A percentile compares a stretch with the other conserved stretches of the same genome.
These are phyloP conservation scores for Gymnoscopelus microlampas DNA, from an alignment of 2,797 vertebrate species.

Conservation along the genomic window DNA sequence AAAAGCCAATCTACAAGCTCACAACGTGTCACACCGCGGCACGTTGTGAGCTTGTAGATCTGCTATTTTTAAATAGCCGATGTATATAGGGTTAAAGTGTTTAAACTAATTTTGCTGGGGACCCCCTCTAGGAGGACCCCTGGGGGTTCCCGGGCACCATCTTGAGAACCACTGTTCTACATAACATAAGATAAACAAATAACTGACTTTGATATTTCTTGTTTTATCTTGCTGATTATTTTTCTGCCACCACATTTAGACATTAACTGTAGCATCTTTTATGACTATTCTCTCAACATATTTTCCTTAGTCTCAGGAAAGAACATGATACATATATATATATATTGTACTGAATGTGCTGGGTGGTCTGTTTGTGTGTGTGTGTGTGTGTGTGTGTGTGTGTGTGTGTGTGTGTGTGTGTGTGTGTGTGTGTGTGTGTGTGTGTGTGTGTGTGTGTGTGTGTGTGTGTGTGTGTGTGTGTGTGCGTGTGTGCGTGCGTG, in stretches of 20 bases:
- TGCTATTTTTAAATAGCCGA: too few relatives aligned
- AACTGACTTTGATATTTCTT: conserved; percentile 47
- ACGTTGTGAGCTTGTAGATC: too few relatives aligned
- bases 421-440: neutral
- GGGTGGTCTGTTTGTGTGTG: too few relatives aligned
- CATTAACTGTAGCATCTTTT: conserved; percentile 25
- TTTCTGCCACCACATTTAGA: conserved; percentile 21
- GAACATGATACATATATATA: conserved; percentile 5
- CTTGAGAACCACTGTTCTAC: neutral
- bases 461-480: neutral
- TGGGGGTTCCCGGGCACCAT: too few relatives aligned
- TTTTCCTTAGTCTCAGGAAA: conserved; percentile 39
- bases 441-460: neutral
- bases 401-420: neutral
- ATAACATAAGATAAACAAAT: conserved; percentile 29
- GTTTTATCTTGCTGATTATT: conserved; percentile 19
- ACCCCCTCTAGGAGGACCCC: neutral
- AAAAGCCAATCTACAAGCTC: too few relatives aligned
- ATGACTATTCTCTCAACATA: conserved; percentile 36
- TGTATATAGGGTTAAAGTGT: too few relatives aligned
- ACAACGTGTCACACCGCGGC: too few relatives aligned
- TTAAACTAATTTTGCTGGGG: too few relatives aligned
- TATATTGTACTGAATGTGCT: too few relatives aligned
- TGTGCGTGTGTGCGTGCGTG: neutral
- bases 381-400: too few relatives aligned